A percentile compares a stretch with the other conserved stretches of the same genome.
These are phyloP conservation scores for Trididemnum nubilum DNA, from an alignment of 23 tunicate species.

Conservation along the genomic window DNA sequence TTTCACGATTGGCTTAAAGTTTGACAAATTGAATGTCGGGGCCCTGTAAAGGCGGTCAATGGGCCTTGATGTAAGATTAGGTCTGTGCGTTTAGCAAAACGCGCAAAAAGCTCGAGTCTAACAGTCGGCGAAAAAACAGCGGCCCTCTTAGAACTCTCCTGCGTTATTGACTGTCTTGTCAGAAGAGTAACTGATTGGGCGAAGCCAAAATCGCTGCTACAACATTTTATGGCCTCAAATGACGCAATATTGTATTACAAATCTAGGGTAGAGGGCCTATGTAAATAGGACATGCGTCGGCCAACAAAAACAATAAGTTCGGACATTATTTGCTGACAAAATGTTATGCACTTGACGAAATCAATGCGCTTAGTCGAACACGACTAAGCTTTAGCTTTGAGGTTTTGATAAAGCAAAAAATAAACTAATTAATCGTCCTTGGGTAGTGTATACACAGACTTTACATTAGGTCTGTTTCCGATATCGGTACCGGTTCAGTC, in stretches of 20 bases:
- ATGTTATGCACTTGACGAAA: background rate
- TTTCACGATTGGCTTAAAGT: background rate
- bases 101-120: no score
- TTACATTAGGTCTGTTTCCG: background rate
- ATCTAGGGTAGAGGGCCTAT: background rate
- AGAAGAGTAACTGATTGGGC: background rate
- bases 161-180: conserved; percentile 10
- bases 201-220: background rate
- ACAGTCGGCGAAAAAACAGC: background rate
- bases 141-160: conserved; percentile 7
- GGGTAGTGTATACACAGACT: background rate
- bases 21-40: conserved; percentile 7
- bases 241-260: background rate
- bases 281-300: background rate
- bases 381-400: background rate
- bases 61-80: conserved; percentile 22
- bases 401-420: background rate
- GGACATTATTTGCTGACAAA: background rate
- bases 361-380: background rate
- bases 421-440: background rate
- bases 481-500: no score
- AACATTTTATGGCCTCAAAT: background rate
- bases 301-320: background rate
- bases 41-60: conserved; percentile 8
- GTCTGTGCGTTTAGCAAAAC: no score